Evolutionary conservation across 2,797 vertebrate species (phyloP), one percentile per base, ranked within the genome.

Genomic region (Strix occidentalis): DNA sequence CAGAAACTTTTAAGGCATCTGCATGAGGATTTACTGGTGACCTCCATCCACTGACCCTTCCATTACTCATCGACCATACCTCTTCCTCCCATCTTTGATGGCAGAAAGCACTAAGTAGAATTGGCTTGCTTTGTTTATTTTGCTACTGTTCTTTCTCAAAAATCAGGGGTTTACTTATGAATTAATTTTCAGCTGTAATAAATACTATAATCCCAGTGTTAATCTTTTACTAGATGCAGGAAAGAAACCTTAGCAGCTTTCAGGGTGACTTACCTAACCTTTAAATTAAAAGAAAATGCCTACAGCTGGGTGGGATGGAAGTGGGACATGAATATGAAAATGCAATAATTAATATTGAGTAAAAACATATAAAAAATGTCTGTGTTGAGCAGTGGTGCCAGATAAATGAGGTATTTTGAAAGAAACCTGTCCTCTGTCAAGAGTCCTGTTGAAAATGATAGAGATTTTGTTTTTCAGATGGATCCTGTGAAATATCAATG

Each of bases 401-500:
- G 23, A 66, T 60, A 26, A 76, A 66, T 23, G 46, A 69, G 29
- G 1, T 82, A 11, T 82, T 76, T 70, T 64, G 19, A 71, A 93
- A 74, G 54, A 33, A 76, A 20, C 19, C 19, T 29, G 16, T 58
- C 9, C 24, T 84, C 14, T n/a, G 10, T 15, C 35, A 41, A 69
- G 76, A 85, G 20, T 3, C 16, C 18, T 87, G 16, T 68, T 93
- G 24, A 57, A 80, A 89, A 37, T 69, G 20, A 74, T 39, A 46
- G 2, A 2, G 33, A 2, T 53, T 89, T 95, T 95, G 9, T 86
- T 93, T 96, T 95, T 91, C 89, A 99, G 99, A 97, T 99, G 96
- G 99, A 99, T 46, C 97, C 97, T 81, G 92, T 98, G 58, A 98
- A 98, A 28, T 98, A 98, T 65, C 99, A 98, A 43, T 99, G 99